phyloP scores from a whole-genome alignment of 2,113 vertebrate species.

The Melanocharis versteri region DNA sequence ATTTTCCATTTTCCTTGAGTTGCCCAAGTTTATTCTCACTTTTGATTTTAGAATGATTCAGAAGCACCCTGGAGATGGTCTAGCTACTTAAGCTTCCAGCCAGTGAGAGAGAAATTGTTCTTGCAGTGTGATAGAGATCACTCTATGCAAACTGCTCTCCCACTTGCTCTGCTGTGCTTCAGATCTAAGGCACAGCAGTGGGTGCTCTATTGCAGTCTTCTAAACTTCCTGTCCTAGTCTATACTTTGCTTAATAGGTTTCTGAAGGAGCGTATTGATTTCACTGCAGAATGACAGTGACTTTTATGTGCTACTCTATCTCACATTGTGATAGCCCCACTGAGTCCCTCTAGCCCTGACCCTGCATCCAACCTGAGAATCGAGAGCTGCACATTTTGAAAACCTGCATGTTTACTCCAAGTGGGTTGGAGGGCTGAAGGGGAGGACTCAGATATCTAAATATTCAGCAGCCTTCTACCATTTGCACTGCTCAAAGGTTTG shows the following conservation, averaged over 20 bases:
- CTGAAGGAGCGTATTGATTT: slow-evolving; percentile 29
- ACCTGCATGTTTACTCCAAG: background rate
- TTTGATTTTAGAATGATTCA: background rate
- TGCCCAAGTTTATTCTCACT: slow-evolving; percentile 10
- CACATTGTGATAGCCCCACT: background rate
- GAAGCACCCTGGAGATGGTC: background rate
- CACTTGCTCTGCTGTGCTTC: background rate
- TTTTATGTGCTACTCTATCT: background rate
- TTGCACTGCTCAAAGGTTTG: background rate
- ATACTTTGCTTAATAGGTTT: slow-evolving; percentile 23
- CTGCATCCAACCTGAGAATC: background rate
- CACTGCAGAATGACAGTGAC: background rate
- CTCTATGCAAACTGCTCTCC: background rate
- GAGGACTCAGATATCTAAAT: background rate
- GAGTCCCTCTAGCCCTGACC: background rate
- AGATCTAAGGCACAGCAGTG: background rate
- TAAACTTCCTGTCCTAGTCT: background rate
- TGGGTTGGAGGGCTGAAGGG: background rate
- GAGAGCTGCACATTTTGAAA: background rate
- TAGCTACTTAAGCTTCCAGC: background rate
- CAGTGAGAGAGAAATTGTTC: background rate
- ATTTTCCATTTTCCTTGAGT: slow-evolving; percentile 1
- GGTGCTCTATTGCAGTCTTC: background rate
- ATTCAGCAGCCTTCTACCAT: background rate
- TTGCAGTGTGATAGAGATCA: background rate